Conservation (phyloP, 2,797 vertebrate species). For the Cercopithecus hamlyni region DNA sequence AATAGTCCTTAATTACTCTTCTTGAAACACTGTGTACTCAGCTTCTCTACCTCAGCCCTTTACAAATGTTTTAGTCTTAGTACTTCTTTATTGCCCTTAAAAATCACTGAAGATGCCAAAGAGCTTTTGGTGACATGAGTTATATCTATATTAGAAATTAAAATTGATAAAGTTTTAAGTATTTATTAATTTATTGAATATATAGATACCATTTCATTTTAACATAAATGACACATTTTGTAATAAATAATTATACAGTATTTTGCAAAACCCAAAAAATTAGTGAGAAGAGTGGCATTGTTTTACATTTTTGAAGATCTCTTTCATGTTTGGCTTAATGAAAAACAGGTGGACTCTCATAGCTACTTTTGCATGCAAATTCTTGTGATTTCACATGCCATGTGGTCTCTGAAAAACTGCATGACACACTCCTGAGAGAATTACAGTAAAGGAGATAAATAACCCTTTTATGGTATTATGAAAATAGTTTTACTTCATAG, state of each 20-base stretch:
- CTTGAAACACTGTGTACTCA: neutral
- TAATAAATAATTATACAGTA: neutral
- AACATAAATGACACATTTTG: neutral
- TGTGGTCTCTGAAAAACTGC: neutral
- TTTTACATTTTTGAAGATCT: neutral
- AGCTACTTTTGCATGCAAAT: neutral
- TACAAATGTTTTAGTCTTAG: neutral
- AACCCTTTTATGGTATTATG: neutral
- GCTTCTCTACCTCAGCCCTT: neutral
- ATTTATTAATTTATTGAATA: neutral
- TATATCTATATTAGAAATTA: constrained; percentile 10
- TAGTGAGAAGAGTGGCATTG: neutral
- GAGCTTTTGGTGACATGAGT: neutral
- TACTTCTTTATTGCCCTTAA: neutral
- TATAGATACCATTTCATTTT: neutral
- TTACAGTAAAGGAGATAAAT: neutral
- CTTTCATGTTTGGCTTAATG: neutral
- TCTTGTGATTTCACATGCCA: neutral
- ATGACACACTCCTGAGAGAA: neutral
- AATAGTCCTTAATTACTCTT: neutral
- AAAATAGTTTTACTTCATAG: constrained; percentile 2
- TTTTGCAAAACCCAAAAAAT: neutral
- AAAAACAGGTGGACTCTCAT: neutral
- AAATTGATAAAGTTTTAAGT: neutral
- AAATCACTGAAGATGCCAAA: neutral